Evolutionary conservation across 2,797 vertebrate species (phyloP), one percentile per base, ranked within the genome.

Genomic region (Tragopan temminckii): DNA sequence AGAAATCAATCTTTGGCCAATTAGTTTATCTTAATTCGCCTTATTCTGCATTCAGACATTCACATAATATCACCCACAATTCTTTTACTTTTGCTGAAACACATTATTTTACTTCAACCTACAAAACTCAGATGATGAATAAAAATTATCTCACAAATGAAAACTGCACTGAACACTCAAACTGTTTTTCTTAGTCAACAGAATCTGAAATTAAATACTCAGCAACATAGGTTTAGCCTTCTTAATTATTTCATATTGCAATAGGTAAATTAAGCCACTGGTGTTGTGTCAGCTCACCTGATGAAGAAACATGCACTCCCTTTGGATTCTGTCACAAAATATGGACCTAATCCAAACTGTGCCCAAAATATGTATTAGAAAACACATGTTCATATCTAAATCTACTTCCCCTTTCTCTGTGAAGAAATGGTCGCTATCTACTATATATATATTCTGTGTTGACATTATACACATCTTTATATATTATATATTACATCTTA

Each of bases 21-120:
- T 92, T 92, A 90, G 70, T 89, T 96, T 83, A 77, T 66, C 59
- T 78, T 80, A 88, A 91, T 66, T 93, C 31, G 38, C 66, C 83
- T 91, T 69, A 76, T 69, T 72, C 62, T 85, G 27, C 71, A 69
- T n/a, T 77, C 77, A 90, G 80, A 89, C 74, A 23, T 55, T 70
- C 43, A 53, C 70, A 55, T 74, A 1, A n/a, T 59, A 90, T 91
- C 85, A 88, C 72, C 38, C 11, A 6, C 88, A 85, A 80, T 88
- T 94, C 35, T 82, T 90, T 64, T 27, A 57, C 33, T 85, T 67
- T 70, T 88, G 42, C 67, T 58, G 89, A 61, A 95, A 74, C 21
- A 67, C 27, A 58, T 50, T 80, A 29, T 52, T 87, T 93, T 83
- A 85, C 45, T 67, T 64, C 63, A 76, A 68, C n/a, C 57, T 83